These are phyloP conservation scores for Dinoponera quadriceps DNA, from an alignment of 1,140 invertebrate genomes.

Conservation along the genomic window DNA sequence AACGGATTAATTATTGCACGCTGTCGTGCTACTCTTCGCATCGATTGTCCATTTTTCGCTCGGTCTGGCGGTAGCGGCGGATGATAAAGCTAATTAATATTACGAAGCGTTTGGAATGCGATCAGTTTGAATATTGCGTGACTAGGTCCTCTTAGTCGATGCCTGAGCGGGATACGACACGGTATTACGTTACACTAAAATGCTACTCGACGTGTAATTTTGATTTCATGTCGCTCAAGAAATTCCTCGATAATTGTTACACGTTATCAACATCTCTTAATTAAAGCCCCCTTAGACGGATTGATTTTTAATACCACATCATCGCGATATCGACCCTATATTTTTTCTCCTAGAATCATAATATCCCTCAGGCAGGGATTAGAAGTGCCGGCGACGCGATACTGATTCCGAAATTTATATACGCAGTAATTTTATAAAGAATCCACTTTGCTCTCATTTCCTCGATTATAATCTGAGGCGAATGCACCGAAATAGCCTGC, in stretches of 20 bases:
- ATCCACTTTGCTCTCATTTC: background rate
- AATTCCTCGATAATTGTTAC: slow-evolving; percentile 26
- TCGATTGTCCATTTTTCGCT: background rate
- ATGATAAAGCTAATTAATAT: slow-evolving; percentile 40
- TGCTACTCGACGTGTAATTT: slow-evolving; percentile 25
- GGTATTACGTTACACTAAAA: slow-evolving; percentile 47
- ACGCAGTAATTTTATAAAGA: background rate
- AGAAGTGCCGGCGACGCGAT: background rate
- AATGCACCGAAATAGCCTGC: background rate
- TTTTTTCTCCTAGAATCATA: background rate
- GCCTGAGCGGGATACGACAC: slow-evolving; percentile 29
- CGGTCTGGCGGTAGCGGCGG: background rate
- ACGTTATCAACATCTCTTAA: slow-evolving; percentile 12
- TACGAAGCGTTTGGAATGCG: slow-evolving; percentile 24
- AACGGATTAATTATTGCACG: slow-evolving; percentile 37
- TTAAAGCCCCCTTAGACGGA: background rate
- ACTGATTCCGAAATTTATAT: slow-evolving; percentile 8
- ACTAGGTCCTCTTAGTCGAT: slow-evolving; percentile 46
- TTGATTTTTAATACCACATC: background rate
- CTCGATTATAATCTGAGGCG: slow-evolving; percentile 1
- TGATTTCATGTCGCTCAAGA: slow-evolving; percentile 47
- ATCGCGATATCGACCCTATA: background rate
- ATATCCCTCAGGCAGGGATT: background rate
- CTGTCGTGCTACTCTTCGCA: background rate
- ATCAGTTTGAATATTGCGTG: slow-evolving; percentile 56